Conservation (phyloP, 2,888 invertebrate genomes). For the Timema cristinae region DNA sequence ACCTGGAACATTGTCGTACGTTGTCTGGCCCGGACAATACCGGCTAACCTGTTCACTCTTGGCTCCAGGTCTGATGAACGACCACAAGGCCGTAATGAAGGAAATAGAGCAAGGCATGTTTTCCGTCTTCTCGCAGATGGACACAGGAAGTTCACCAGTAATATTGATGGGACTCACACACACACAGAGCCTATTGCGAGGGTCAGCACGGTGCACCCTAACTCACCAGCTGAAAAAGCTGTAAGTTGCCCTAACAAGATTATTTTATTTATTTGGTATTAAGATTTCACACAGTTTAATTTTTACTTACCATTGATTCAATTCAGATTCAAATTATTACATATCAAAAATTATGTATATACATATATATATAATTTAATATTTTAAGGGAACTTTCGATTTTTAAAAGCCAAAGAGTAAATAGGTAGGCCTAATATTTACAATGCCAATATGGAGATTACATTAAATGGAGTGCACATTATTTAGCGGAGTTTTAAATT, state of each 20-base stretch:
- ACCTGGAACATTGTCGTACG: too few relatives aligned
- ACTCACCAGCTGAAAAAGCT: conserved; percentile 79
- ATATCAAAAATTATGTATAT: too few relatives aligned
- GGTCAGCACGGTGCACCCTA: conserved; percentile 66
- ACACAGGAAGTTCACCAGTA: conserved; percentile 35
- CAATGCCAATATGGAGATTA: too few relatives aligned
- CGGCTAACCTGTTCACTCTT: background rate
- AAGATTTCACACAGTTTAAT: background rate
- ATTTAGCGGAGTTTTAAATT: too few relatives aligned
- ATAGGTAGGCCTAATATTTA: too few relatives aligned
- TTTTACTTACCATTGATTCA: background rate
- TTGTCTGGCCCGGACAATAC: too few relatives aligned
- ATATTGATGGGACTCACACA: conserved; percentile 33
- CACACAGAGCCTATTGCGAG: conserved; percentile 56
- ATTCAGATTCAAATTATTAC: background rate
- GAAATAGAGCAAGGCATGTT: conserved; percentile 75
- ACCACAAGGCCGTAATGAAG: conserved; percentile 78
- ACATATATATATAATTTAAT: too few relatives aligned
- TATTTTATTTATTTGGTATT: conserved; percentile 13
- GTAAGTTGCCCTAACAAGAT: conserved; percentile 49
- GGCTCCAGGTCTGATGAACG: conserved; percentile 75
- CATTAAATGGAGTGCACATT: too few relatives aligned
- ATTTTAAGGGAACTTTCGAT: too few relatives aligned
- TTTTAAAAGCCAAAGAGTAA: too few relatives aligned
- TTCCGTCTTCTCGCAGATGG: conserved; percentile 54